Percentiles rank a stretch among this genome's conserved stretches.
Evolutionary conservation across 2,888 invertebrate species (phyloP).

Genomic region (Alloplasta piceator): DNA sequence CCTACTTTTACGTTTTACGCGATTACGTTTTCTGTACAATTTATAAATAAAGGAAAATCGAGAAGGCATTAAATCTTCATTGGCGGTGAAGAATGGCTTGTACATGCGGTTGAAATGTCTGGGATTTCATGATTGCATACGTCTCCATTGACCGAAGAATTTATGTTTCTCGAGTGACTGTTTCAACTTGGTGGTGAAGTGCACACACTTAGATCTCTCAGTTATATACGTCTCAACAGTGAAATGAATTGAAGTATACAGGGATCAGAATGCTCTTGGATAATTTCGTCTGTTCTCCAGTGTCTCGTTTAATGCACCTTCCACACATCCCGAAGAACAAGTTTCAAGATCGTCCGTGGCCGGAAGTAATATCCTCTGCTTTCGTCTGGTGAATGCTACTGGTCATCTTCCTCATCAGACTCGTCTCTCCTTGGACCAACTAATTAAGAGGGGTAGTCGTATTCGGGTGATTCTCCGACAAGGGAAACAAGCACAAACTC

Average conservation of each 20-base stretch:
- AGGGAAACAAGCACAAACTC: constrained; percentile 57
- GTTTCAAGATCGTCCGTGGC: constrained; percentile 66
- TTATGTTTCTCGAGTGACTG: constrained; percentile 31
- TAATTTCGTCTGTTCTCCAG: constrained; percentile 57
- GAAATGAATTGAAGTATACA: constrained; percentile 43
- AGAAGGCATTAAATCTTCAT: constrained; percentile 45
- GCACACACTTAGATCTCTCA: not conserved
- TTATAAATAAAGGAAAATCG: constrained; percentile 14
- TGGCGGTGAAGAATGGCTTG: not conserved
- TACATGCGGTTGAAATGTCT: not conserved
- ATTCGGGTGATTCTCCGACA: constrained; percentile 56
- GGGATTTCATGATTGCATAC: constrained; percentile 23
- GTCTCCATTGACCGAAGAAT: constrained; percentile 45
- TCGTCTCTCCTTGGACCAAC: constrained; percentile 62
- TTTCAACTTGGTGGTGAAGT: constrained; percentile 15
- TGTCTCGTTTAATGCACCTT: constrained; percentile 55
- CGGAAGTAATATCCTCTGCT: constrained; percentile 59
- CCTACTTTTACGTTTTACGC: constrained; percentile 11
- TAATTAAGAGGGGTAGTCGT: constrained; percentile 67
- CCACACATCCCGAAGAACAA: constrained; percentile 42
- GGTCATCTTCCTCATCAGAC: constrained; percentile 66
- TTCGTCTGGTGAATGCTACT: constrained; percentile 46
- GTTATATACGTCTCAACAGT: constrained; percentile 31
- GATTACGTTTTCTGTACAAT: not conserved
- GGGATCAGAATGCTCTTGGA: constrained; percentile 47